Evolutionary conservation across 2,113 vertebrate genomes (phyloP), one percentile per base, ranked within the genome.

Genomic region (Ploceus nigricollis): DNA sequence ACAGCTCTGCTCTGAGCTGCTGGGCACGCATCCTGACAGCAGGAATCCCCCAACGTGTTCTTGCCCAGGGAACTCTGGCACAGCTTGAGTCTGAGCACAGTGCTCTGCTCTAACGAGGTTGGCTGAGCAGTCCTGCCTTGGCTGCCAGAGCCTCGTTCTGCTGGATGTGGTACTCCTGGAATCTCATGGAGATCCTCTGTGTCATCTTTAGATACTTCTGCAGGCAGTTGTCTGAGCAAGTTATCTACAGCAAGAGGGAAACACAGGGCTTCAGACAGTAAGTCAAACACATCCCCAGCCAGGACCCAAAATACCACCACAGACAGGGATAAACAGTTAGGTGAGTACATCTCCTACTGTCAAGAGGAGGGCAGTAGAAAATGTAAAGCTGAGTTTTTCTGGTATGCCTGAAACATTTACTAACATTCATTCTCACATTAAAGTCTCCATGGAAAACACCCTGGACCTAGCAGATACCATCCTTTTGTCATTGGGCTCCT

Each of bases 151-250:
- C 99, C 96, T 99, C 99, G 4, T 99, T 99, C 97, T 99, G 99
- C 98, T 99, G 99, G 95, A 99, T 99, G 89, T 99, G 99, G 85
- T 99, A 99, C 89, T 99, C 99, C 96, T 99, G 99, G 96, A 99
- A 99, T 19, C 99, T 98, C 99, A 99, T 99, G 51, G 99, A 99
- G 98, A 99, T 99, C 97, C 99, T 98, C 85, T 99, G 99, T 6
- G 99, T 99, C 99, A 99, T 99, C 98, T 99, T 99, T 82, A 99
- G 98, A 56, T 99, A 99, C 94, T 99, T 99, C 98, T 99, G 99
- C 63, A 99, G 98, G 92, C 99, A 99, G 82, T 98, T 99, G 84
- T 99, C 99, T 11, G 99, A 98, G 96, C 99, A 99, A 71, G 98
- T 98, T 31, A 98, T 98, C 99, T 99, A 94, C 20, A 96, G 86